A percentile compares a stretch with the other conserved stretches of the same genome.
Conservation (phyloP, 2,888 invertebrate species). For the Ochropleura leucogaster region DNA sequence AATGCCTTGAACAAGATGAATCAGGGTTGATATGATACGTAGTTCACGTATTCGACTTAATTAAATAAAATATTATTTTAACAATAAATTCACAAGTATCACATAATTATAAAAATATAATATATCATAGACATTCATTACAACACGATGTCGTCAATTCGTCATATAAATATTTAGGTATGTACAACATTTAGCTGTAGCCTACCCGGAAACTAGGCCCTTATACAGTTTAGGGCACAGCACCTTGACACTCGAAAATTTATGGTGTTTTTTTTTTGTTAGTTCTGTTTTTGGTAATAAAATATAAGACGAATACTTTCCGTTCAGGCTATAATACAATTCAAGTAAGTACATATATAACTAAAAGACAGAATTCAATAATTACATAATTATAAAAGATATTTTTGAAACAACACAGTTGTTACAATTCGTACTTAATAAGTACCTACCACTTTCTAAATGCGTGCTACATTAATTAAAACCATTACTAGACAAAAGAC, state of each 20-base stretch:
- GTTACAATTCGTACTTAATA: conserved; percentile 86
- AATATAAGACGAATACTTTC: conserved; percentile 44
- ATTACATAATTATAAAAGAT: conserved; percentile 59
- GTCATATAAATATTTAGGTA: conserved; percentile 49
- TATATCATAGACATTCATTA: conserved; percentile 62
- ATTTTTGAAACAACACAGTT: conserved; percentile 86
- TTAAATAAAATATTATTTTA: conserved; percentile 46
- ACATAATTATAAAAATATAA: conserved; percentile 64
- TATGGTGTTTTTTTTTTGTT: conserved; percentile 22
- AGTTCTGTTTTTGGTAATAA: conserved; percentile 38
- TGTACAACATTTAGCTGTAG: conserved; percentile 52
- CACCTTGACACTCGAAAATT: conserved; percentile 52
- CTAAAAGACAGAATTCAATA: conserved; percentile 43
- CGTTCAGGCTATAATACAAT: conserved; percentile 51
- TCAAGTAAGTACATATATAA: conserved; percentile 32
- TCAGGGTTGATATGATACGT: conserved; percentile 23
- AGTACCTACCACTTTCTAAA: conserved; percentile 83
- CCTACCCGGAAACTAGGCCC: conserved; percentile 63
- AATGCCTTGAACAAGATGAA: conserved; percentile 15
- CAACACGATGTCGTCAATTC: conserved; percentile 46
- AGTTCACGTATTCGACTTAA: conserved; percentile 39
- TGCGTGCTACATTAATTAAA: conserved; percentile 65
- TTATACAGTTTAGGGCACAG: conserved; percentile 52
- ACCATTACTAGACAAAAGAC: conserved; percentile 65
- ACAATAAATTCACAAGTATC: conserved; percentile 58